Conservation (phyloP, 2,797 vertebrate genomes). For the Gobionotothen gibberifrons region DNA sequence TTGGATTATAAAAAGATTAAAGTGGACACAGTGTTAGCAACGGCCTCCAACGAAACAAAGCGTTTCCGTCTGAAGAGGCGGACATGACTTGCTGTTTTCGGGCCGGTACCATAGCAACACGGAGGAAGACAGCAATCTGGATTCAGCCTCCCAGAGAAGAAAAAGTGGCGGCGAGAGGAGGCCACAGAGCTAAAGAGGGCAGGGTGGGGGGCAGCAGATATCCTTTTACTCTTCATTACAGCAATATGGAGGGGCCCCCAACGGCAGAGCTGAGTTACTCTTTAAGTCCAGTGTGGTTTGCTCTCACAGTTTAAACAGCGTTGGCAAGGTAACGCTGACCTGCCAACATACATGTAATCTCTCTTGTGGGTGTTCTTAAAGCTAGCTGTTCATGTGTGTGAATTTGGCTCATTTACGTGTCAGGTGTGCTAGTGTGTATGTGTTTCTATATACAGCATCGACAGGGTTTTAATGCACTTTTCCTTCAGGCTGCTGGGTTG, state of each 20-base stretch:
- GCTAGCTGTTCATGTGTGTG: constrained; percentile 28
- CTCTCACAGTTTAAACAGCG: constrained; percentile 43
- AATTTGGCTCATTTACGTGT: constrained; percentile 28
- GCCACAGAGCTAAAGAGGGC: constrained; percentile 51
- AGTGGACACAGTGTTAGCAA: constrained; percentile 67
- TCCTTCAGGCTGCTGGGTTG: constrained; percentile 51
- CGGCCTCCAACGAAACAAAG: constrained; percentile 62
- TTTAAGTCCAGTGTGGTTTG: constrained; percentile 42
- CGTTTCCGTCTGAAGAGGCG: constrained; percentile 67
- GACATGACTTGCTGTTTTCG: constrained; percentile 80
- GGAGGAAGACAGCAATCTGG: constrained; percentile 75
- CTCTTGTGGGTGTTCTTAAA: constrained; percentile 32
- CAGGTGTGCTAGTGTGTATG: constrained; percentile 24
- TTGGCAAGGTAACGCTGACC: constrained; percentile 24
- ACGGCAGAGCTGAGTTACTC: constrained; percentile 41
- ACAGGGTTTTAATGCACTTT: constrained; percentile 46
- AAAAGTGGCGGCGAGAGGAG: constrained; percentile 62
- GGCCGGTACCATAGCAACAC: constrained; percentile 82
- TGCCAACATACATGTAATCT: constrained; percentile 19
- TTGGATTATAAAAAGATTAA: constrained; percentile 32
- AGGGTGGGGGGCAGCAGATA: constrained; percentile 53
- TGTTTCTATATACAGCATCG: constrained; percentile 67
- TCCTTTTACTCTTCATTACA: constrained; percentile 59
- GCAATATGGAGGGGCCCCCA: constrained; percentile 34
- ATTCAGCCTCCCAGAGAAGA: constrained; percentile 69